Evolutionary conservation across 2,797 vertebrate genomes (phyloP), one percentile per base, ranked within the genome.

Genomic region (Sebastes matsubarae): DNA sequence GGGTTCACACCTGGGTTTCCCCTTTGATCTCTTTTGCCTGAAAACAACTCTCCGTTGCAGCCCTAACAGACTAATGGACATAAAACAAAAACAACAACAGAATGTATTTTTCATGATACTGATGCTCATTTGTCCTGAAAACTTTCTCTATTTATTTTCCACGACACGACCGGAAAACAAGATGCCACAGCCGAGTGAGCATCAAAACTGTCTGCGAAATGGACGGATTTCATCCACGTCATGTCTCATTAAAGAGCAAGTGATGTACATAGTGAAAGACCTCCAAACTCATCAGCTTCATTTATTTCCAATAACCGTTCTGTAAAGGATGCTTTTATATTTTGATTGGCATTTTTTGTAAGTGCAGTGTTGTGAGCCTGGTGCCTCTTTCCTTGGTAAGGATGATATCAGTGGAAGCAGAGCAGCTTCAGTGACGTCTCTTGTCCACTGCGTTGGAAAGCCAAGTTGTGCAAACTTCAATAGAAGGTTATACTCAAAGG

Each of bases 241-340:
- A 32, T 36, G 12, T 74, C 42, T 69, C 75, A 61, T 81, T 66
- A 57, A 66, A 55, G 29, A 72, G 25, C 14, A 32, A 54, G n/a
- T 12, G 54, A 25, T 52, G 16, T 16, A 60, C 14, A n/a, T 7
- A 46, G 10, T 25, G n/a, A 46, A 57, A 36, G 25, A 30, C 61
- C 16, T 22, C 12, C 57, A 77, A 16, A 46, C 32, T 42, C 8
- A 54, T 32, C 38, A 66, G 20, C 20, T 25, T 68, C 16, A 69
- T 60, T 16, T 38, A 1, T 80, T 57, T 58, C 24, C 5, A 13
- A 4, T 32, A 58, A 34, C 20, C 18, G 22, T 59, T 36, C n/a
- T 20, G 22, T 25, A 30, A 66, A 29, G 2, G 20, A 38, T 12
- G 36, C 10, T 63, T 65, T 59, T 11, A 34, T 14, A 46, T 75